Percentiles rank a stretch among this genome's conserved stretches.
Evolutionary conservation across 2,888 invertebrate species (phyloP).

Genomic region (Limnephilus rhombicus): DNA sequence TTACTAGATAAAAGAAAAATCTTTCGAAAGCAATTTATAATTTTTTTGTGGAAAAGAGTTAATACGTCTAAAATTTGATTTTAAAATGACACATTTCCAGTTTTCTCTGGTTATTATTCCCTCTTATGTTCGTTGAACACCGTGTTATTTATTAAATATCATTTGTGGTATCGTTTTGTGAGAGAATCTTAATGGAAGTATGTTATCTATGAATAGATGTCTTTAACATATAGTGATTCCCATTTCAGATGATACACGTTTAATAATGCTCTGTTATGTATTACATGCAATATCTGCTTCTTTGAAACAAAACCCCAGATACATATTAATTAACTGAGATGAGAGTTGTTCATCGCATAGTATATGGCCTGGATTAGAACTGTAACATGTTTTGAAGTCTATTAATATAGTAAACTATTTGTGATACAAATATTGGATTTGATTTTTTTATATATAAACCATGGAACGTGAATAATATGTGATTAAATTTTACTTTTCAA

Average conservation of each 20-base stretch:
- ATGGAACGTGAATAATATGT: neutral
- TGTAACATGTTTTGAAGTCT: neutral
- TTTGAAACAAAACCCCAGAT: neutral
- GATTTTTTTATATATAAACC: neutral
- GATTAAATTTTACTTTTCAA: neutral
- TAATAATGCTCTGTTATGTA: neutral
- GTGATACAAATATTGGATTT: neutral
- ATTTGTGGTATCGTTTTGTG: neutral
- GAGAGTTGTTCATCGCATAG: neutral
- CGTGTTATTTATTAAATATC: neutral
- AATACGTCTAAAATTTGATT: too few relatives aligned
- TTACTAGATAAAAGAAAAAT: too few relatives aligned
- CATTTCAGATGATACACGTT: neutral
- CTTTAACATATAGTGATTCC: neutral
- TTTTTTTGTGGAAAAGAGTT: too few relatives aligned
- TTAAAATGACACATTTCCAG: too few relatives aligned
- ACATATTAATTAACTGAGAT: neutral
- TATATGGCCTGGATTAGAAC: neutral
- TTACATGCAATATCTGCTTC: neutral
- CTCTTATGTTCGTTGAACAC: neutral
- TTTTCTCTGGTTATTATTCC: too few relatives aligned
- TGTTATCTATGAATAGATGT: neutral
- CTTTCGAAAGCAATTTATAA: too few relatives aligned
- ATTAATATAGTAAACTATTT: neutral
- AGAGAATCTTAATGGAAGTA: neutral